Evolutionary conservation across 1,140 invertebrate species (phyloP).

Genomic region (Hyles vespertilio): DNA sequence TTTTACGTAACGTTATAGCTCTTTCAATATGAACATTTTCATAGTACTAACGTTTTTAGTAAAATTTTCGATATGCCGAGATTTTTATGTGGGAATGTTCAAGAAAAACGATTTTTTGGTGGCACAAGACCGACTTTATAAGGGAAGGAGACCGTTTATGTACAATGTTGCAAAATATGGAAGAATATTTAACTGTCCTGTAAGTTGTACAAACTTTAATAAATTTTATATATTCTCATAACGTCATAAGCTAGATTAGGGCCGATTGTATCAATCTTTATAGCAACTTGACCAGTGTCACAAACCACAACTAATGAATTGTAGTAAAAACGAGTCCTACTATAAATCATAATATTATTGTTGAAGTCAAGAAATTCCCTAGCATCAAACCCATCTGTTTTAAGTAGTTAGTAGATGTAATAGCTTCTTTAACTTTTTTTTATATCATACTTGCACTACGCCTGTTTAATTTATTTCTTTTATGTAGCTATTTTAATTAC

Average conservation of each 20-base stretch:
- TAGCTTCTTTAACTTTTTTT: too few relatives aligned
- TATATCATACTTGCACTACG: too few relatives aligned
- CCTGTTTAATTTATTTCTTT: too few relatives aligned
- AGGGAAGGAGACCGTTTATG: conserved; percentile 31
- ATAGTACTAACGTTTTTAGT: neutral
- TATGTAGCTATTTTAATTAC: too few relatives aligned
- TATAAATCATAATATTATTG: too few relatives aligned
- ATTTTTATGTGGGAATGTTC: conserved; percentile 58
- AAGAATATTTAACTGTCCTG: conserved; percentile 49
- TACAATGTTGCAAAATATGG: conserved; percentile 41
- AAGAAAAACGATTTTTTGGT: conserved; percentile 49
- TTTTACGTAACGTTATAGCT: too few relatives aligned
- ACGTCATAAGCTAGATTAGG: too few relatives aligned
- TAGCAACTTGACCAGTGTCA: neutral
- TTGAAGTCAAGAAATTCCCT: too few relatives aligned
- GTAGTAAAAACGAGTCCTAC: too few relatives aligned
- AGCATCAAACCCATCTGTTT: too few relatives aligned
- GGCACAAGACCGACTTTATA: conserved; percentile 49
- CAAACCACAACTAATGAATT: neutral
- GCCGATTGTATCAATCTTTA: neutral
- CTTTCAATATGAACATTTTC: neutral
- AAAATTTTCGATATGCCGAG: conserved; percentile 21
- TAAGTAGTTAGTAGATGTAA: too few relatives aligned
- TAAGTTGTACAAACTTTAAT: conserved; percentile 19
- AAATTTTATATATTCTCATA: too few relatives aligned